Conservation (phyloP, 2,797 vertebrate species). For the Eupleurogrammus muticus region DNA sequence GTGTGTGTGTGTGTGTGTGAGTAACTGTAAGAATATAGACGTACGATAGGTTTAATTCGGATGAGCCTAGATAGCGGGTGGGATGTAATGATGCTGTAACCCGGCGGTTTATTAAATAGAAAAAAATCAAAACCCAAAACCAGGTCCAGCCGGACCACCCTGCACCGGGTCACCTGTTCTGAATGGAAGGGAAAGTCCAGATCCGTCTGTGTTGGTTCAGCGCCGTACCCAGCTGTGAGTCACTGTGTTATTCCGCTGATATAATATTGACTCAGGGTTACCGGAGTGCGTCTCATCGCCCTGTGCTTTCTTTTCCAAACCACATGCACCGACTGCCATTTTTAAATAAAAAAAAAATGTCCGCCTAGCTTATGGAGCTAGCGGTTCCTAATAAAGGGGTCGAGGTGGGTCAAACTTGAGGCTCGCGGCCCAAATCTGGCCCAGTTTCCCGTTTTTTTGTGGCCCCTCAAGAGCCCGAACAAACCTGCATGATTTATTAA, state of each 20-base stretch:
- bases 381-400: too few relatives aligned
- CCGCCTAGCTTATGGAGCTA: too few relatives aligned
- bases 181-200: constrained; percentile 34
- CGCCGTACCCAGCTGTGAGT: constrained; percentile 54
- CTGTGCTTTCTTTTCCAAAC: constrained; percentile 21
- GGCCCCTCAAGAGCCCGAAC: too few relatives aligned
- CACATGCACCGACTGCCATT: neutral
- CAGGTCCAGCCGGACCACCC: constrained; percentile 65
- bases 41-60: neutral
- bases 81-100: constrained; percentile 45
- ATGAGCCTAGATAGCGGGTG: constrained; percentile 25
- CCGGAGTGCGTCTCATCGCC: constrained; percentile 30
- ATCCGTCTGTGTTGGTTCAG: constrained; percentile 39
- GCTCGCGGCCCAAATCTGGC: too few relatives aligned
- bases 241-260: constrained; percentile 43
- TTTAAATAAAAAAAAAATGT: too few relatives aligned
- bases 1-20: constrained; percentile 1
- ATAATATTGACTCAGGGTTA: constrained; percentile 44
- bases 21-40: too few relatives aligned
- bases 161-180: constrained; percentile 65
- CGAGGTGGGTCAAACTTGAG: too few relatives aligned
- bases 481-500: too few relatives aligned
- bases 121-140: too few relatives aligned
- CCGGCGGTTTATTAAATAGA: constrained; percentile 51
- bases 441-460: too few relatives aligned